Percentiles rank a stretch among this genome's conserved stretches.
phyloP scores from a whole-genome alignment of 2,797 vertebrate genomes.

The Lepidocolaptes lacrymiger region DNA sequence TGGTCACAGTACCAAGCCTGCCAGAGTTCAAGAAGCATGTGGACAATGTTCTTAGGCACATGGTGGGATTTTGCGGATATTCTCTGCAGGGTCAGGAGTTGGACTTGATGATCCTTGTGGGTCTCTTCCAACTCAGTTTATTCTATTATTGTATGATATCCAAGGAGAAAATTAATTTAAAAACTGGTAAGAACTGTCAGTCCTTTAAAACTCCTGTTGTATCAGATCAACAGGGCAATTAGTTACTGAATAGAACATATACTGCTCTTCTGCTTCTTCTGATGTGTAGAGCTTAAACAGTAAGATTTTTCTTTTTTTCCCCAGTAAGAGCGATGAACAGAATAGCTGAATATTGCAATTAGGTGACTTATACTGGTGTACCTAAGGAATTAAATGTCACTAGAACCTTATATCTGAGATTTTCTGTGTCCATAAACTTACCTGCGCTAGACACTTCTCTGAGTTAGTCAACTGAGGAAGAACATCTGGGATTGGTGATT shows the following conservation, averaged over 20 bases:
- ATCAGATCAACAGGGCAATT: not conserved
- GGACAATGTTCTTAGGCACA: not conserved
- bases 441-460: not conserved
- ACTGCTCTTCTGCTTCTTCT: not conserved
- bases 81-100: not conserved
- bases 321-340: fast-evolving
- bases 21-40: not conserved
- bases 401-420: not conserved
- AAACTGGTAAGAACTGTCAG: not conserved
- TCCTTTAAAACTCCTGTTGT: not conserved
- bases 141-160: not conserved
- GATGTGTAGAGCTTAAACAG: not conserved
- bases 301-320: not conserved
- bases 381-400: not conserved
- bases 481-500: not conserved
- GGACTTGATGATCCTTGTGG: too few species aligned
- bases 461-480: not conserved
- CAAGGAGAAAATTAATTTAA: not conserved
- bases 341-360: not conserved
- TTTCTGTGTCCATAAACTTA: not conserved
- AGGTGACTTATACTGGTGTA: not conserved
- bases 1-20: not conserved
- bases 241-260: not conserved
- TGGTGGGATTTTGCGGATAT: not conserved
- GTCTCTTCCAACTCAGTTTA: not conserved